Base-by-base conservation (phyloP, 2,797 vertebrate species). In the Sciurus vulgaris region DNA sequence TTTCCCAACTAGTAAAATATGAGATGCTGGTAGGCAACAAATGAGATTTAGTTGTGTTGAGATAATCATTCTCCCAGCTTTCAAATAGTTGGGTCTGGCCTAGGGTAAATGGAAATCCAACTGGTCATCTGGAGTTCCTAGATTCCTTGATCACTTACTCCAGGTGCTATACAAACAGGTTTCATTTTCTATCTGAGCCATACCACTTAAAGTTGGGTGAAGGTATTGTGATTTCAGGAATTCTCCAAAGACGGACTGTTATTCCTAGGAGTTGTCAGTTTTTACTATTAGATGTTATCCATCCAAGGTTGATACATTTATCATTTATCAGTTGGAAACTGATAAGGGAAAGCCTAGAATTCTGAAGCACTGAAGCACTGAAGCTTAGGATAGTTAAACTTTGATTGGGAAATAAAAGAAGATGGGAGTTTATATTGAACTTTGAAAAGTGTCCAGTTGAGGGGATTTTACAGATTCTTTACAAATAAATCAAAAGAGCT, bases 401-500 rank as follows among this genome's bases (percentile, higher is more conserved):
- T 92, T 91, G 20, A 69, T 47, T 96, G 81, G 20, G 18, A 47
- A 93, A 81, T 94, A 74, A 83, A 92, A 85, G 44, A 86, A 74
- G 17, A 33, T 86, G 2, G 65, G 10, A 44, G 11, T 94, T 91
- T 76, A 67, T 76, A 84, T 44, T 89, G 72, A 94, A 72, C 7
- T 35, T 81, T 20, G 54, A 89, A 26, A 86, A 51, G 9, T 77
- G 6, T 79, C 51, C 17, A 86, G 20, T 83, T 93, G 26, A 89
- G 38, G 54, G 47, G 41, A 77, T 56, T 93, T 91, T 77, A 91
- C 1, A 73, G 59, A 94, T 93, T 95, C n/a, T 91, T 91, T 94
- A 70, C 76, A 97, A 95, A 84, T 89, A 91, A 86, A 61, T 94
- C 44, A 74, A 49, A 82, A 88, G 51, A 59, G 30, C n/a, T 94